Percentiles rank a stretch among this genome's conserved stretches.
Conservation (phyloP, 2,797 vertebrate species). For the Arvicola amphibius region DNA sequence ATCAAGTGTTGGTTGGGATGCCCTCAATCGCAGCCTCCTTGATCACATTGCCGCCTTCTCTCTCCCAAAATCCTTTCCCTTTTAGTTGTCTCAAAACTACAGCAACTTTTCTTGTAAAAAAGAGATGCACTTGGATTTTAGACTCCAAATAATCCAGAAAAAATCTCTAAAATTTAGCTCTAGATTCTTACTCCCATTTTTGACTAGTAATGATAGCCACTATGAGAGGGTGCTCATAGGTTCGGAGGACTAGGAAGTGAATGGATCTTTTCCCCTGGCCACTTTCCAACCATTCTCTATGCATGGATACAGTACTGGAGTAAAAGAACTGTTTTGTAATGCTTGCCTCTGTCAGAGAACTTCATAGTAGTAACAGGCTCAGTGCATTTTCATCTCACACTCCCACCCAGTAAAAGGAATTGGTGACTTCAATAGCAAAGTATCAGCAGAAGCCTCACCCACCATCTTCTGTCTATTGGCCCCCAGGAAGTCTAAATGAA, state of each 20-base stretch:
- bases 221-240: background rate
- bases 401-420: background rate
- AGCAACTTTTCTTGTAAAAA: background rate
- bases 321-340: background rate
- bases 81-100: background rate
- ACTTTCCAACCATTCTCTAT: background rate
- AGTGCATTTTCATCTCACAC: background rate
- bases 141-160: background rate
- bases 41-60: background rate
- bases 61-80: background rate
- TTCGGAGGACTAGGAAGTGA: background rate
- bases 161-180: background rate
- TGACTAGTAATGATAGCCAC: background rate
- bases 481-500: background rate
- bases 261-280: background rate
- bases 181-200: background rate
- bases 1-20: no score
- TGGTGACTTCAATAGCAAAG: background rate
- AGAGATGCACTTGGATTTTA: background rate
- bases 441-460: background rate
- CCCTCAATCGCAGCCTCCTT: background rate
- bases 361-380: fast-evolving
- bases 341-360: background rate
- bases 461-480: background rate
- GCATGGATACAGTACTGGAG: background rate